Evolutionary conservation across 2,888 invertebrate species (phyloP), one percentile per base, ranked within the genome.

Genomic region (Agrochola circellaris): DNA sequence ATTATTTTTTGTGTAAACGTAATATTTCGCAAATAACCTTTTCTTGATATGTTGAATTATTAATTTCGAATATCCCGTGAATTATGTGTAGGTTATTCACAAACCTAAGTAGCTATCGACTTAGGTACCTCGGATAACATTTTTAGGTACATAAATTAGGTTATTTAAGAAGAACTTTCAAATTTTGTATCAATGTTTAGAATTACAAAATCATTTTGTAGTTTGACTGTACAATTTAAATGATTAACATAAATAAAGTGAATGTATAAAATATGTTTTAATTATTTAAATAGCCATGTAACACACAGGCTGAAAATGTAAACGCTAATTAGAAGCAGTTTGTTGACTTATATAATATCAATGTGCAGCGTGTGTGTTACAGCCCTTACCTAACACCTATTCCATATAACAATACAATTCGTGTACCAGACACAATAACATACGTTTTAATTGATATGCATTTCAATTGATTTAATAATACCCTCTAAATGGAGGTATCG

Each of bases 351-450:
- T 45, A 34, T 67, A 23, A 67, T 20, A n/a, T 66, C 8, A 20
- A 51, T 11, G 20, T 68, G 34, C 77, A 84, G 66, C 77, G 62
- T 78, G 78, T 80, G 79, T 87, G 77, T 79, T 83, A 85, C 78
- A 64, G 67, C 45, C 69, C 73, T 88, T 87, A 88, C 23, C 76
- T 87, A 87, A 85, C 75, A 88, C 65, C 77, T 87, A 82, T 64
- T 77, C 51, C 61, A 84, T 87, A 86, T 73, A 82, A 88, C 77
- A 84, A 85, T 82, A 88, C 76, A 87, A 84, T 77, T 83, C 85
- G 93, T 93, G 93, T 93, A 88, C 93, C 93, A 92, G 92, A 93
- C 93, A 93, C 93, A 78, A 84, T 85, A 81, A 85, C 77, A 86
- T 86, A 87, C 51, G 61, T 73, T 84, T 84, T 85, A 83, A 85